These are phyloP conservation scores for Pseudolaguvia tuberculata DNA, from an alignment of 2,113 vertebrate genomes.

Conservation along the genomic window DNA sequence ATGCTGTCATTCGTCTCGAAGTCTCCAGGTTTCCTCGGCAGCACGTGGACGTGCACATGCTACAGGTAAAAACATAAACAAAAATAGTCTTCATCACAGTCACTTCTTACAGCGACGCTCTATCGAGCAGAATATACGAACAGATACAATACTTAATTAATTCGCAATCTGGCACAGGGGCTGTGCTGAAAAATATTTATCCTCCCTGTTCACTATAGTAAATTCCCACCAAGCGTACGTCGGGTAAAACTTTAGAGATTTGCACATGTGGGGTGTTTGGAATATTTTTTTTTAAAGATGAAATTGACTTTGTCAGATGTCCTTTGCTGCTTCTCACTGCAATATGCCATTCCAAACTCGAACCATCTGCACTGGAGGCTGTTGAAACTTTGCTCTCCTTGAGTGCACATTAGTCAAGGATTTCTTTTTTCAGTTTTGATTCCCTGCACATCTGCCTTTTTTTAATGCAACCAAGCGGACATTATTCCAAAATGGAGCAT, in stretches of 20 bases:
- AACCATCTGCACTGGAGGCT: conserved; percentile 52
- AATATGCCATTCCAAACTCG: conserved; percentile 53
- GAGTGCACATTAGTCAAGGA: conserved; percentile 43
- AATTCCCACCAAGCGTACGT: conserved; percentile 46
- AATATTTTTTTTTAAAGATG: conserved; percentile 47
- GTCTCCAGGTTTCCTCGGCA: conserved; percentile 77
- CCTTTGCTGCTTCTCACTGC: conserved; percentile 34
- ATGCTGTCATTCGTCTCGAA: conserved; percentile 78
- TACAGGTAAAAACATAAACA: conserved; percentile 57
- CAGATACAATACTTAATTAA: conserved; percentile 48
- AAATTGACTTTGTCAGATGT: conserved; percentile 59
- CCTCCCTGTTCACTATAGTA: conserved; percentile 49
- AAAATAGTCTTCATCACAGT: conserved; percentile 21
- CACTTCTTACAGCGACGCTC: conserved; percentile 14
- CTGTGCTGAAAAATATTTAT: conserved; percentile 23
- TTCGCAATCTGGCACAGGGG: conserved; percentile 48
- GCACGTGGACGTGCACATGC: conserved; percentile 84
- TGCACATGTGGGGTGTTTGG: background rate
- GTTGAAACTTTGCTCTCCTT: conserved; percentile 51
- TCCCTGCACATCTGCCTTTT: conserved; percentile 43
- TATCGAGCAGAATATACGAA: conserved; percentile 39
- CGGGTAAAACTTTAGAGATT: conserved; percentile 50
- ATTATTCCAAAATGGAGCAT: too few species aligned
- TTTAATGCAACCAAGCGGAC: too few species aligned
- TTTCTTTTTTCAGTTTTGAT: conserved; percentile 15